Percentiles rank a stretch among this genome's conserved stretches.
Conservation (phyloP, 2,888 invertebrate genomes). For the Stenurella melanura region DNA sequence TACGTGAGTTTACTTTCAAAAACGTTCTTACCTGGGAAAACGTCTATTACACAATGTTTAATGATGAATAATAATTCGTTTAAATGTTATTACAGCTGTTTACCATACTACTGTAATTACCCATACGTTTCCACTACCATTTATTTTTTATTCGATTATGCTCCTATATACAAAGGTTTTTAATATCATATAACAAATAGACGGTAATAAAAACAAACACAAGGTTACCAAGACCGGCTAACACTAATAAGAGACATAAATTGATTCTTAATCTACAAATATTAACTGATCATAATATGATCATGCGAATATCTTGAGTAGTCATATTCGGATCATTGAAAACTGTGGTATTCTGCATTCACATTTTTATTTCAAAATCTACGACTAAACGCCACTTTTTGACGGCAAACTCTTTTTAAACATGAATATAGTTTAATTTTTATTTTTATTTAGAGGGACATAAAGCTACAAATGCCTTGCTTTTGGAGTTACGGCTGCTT, state of each 20-base stretch:
- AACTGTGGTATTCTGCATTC: too few species aligned
- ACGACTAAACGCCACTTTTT: too few species aligned
- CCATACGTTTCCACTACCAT: conserved; percentile 5
- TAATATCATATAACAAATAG: background rate
- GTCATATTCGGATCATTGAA: too few species aligned
- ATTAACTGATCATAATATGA: too few species aligned
- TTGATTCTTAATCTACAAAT: background rate
- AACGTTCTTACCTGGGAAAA: conserved; percentile 37
- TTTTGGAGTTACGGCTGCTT: too few species aligned
- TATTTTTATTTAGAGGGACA: too few species aligned
- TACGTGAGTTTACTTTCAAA: conserved; percentile 40
- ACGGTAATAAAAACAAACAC: background rate
- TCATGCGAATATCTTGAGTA: too few species aligned
- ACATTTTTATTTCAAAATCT: too few species aligned
- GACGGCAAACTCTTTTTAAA: too few species aligned
- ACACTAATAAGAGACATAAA: background rate
- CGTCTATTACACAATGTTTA: conserved; percentile 30
- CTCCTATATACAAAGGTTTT: background rate
- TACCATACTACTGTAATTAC: conserved; percentile 13
- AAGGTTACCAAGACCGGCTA: background rate
- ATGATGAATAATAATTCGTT: conserved; percentile 24
- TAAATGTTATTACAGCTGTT: conserved; percentile 11
- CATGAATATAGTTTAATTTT: too few species aligned
- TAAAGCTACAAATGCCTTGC: too few species aligned
- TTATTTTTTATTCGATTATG: conserved; percentile 1